Evolutionary conservation across 1,140 invertebrate species (phyloP).

Genomic region (Platyscapa corneri): DNA sequence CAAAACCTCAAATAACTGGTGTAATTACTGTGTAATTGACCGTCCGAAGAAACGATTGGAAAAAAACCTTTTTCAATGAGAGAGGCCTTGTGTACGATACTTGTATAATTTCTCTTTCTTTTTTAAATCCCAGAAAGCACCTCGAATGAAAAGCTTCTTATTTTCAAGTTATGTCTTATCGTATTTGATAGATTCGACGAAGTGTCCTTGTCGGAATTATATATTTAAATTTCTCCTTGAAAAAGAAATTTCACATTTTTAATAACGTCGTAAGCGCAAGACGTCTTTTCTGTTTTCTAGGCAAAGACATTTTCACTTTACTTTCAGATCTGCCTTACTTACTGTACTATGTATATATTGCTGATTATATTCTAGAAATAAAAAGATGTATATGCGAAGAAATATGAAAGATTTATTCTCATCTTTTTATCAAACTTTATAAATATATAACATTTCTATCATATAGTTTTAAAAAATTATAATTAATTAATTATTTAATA

Average conservation of each 20-base stretch:
- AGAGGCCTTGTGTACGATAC: constrained; percentile 48
- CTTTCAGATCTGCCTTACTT: constrained; percentile 60
- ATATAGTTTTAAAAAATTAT: too few relatives aligned
- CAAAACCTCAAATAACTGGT: constrained; percentile 50
- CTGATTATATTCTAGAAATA: constrained; percentile 61
- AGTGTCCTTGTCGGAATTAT: constrained; percentile 1
- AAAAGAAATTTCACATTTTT: constrained; percentile 26
- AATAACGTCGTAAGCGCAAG: constrained; percentile 5
- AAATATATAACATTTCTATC: too few relatives aligned
- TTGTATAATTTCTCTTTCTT: constrained; percentile 40
- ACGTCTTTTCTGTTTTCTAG: constrained; percentile 45
- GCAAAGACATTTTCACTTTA: constrained; percentile 55
- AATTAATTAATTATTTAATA: too few relatives aligned
- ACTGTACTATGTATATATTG: constrained; percentile 62
- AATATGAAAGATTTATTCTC: constrained; percentile 30
- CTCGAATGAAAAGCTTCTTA: constrained; percentile 2
- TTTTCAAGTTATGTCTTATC: constrained; percentile 16
- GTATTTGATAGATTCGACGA: constrained; percentile 14
- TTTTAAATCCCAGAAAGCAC: constrained; percentile 3
- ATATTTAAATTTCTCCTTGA: constrained; percentile 20
- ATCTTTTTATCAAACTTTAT: neutral
- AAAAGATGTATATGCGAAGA: constrained; percentile 55
- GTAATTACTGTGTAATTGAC: constrained; percentile 54
- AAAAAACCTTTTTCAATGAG: constrained; percentile 47
- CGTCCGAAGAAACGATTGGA: constrained; percentile 35